Percentiles rank a stretch among this genome's conserved stretches.
Evolutionary conservation across 2,888 invertebrate species (phyloP).

Genomic region (Platerodrilus igneus): DNA sequence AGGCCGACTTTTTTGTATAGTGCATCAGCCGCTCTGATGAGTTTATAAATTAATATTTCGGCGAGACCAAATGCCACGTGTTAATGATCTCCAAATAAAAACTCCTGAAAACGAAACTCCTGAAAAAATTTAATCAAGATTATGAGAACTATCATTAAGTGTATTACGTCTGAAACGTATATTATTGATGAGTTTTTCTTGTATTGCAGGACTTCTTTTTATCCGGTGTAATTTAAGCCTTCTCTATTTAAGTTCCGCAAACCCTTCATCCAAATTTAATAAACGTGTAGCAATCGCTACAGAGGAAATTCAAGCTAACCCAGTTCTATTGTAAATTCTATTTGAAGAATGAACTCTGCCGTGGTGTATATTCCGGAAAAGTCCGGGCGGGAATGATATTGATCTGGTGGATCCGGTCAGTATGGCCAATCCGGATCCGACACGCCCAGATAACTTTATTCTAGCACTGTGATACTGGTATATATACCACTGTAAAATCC

Average conservation of each 20-base stretch:
- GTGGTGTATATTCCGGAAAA: conserved; percentile 43
- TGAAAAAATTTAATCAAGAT: too few relatives aligned
- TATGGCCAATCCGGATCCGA: conserved; percentile 42
- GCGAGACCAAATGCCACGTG: conserved; percentile 20
- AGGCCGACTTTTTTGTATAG: conserved; percentile 21
- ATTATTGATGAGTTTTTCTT: too few relatives aligned
- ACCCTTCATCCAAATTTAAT: too few relatives aligned
- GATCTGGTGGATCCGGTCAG: conserved; percentile 46
- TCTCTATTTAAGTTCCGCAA: too few relatives aligned
- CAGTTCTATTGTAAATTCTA: conserved; percentile 11
- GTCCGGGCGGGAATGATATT: conserved; percentile 45
- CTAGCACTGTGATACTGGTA: conserved; percentile 16
- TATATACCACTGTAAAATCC: neutral
- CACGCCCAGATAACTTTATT: conserved; percentile 40
- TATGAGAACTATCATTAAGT: too few relatives aligned
- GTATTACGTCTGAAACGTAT: too few relatives aligned
- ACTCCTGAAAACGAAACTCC: too few relatives aligned
- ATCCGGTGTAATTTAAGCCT: neutral
- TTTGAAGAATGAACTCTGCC: conserved; percentile 28
- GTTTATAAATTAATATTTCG: conserved; percentile 19
- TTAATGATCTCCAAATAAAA: conserved; percentile 14
- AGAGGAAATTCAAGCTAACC: too few relatives aligned
- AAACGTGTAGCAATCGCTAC: too few relatives aligned
- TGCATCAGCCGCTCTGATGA: conserved; percentile 21
- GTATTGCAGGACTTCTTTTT: neutral